Base-by-base conservation (phyloP, 2,888 invertebrate species). In the Euproctis similis region DNA sequence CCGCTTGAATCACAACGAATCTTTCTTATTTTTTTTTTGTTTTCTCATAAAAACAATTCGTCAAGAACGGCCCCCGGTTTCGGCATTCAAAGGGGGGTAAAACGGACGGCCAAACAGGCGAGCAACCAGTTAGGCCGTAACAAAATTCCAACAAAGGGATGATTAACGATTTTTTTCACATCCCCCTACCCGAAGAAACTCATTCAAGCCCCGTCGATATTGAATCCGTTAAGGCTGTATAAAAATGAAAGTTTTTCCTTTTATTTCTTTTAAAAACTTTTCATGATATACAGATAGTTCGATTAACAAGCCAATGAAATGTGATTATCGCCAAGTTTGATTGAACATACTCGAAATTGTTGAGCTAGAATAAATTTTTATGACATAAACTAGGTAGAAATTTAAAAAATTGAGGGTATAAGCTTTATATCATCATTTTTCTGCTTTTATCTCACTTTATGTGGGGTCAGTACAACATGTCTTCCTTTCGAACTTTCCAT, bases 61-160 rank as follows among this genome's bases (percentile, higher is more conserved):
- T 78, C 77, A 78, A 76, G 76, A 75, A 64, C 69, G 63, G 62
- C 69, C 6, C 59, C 72, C 66, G 74, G 74, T 74, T 77, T 67
- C 61, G 53, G 56, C 64, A 66, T 71, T 70, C 70, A 72, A 72
- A 76, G 75, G 76, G 14, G n/a, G n/a, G 75, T 80, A 81, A 81
- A 82, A 78, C 75, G 71, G 74, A 54, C 64, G 69, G 61, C 77
- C 78, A 81, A 82, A 80, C 78, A 82, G 77, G 72, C 80, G 73
- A 73, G 77, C 76, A 82, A 81, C 80, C 77, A 84, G 81, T 84
- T 82, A 84, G 78, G 67, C 74, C 67, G 75, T 80, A 77, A 80
- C 82, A 81, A 80, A 82, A 84, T 81, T 82, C 78, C 76, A 80
- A 82, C 81, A 84, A 82, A 80, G 78, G 80, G 61, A 84, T 84